Evolutionary conservation across 2,888 invertebrate genomes (phyloP).

Genomic region (Acanthoscelides obtectus): DNA sequence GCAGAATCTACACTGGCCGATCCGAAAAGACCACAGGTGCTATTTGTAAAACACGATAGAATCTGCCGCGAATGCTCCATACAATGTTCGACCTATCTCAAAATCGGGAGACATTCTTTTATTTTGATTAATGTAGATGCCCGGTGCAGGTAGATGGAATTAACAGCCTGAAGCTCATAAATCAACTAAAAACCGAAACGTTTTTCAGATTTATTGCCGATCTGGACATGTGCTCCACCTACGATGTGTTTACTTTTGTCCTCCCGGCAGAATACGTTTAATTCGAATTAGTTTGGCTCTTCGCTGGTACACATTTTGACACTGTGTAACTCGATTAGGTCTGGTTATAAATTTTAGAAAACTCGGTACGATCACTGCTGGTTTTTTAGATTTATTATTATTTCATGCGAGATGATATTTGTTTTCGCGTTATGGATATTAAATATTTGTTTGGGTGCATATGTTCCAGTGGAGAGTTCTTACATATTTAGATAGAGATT

Average conservation of each 20-base stretch:
- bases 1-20: background rate
- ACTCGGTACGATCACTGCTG: background rate
- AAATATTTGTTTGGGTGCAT: background rate
- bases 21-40: conserved; percentile 12
- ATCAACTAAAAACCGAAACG: conserved; percentile 41
- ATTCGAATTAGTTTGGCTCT: conserved; percentile 18
- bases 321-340: conserved; percentile 15
- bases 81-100: conserved; percentile 28
- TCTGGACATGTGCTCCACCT: conserved; percentile 38
- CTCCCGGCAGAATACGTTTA: conserved; percentile 13
- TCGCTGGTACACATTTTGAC: conserved; percentile 12
- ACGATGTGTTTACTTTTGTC: conserved; percentile 39
- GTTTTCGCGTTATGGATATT: background rate
- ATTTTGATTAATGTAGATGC: conserved; percentile 36
- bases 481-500: too few species aligned
- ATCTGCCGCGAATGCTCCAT: background rate
- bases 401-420: background rate
- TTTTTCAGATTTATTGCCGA: conserved; percentile 35
- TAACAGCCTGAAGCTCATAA: conserved; percentile 24
- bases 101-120: conserved; percentile 33
- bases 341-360: background rate
- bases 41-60: conserved; percentile 10
- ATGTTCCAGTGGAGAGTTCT: too few species aligned
- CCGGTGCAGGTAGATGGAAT: conserved; percentile 33
- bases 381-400: background rate